These are phyloP conservation scores for Drosophila fuyamai DNA, from an alignment of 1,140 invertebrate genomes.

Conservation along the genomic window DNA sequence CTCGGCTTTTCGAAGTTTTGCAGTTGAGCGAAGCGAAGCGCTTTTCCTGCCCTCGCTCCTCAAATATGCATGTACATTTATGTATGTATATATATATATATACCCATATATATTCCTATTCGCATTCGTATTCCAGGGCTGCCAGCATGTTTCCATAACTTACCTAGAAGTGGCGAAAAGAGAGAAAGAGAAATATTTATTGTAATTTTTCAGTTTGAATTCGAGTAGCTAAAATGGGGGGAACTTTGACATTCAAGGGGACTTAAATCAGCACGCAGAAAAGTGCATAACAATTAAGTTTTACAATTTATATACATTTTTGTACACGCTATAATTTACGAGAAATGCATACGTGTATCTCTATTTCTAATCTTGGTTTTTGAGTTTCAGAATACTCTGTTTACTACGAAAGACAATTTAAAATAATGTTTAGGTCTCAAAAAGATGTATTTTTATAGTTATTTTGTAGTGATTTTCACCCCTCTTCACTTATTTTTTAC, in stretches of 20 bases:
- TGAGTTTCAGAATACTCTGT: background rate
- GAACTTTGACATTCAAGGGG: constrained; percentile 33
- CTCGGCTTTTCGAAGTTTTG: constrained; percentile 37
- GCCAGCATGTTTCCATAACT: constrained; percentile 34
- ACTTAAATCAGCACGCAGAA: constrained; percentile 4
- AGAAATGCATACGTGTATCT: no score
- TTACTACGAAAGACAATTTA: no score
- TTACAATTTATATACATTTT: background rate
- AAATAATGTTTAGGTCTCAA: no score
- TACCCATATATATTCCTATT: constrained; percentile 13
- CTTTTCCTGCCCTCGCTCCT: constrained; percentile 9
- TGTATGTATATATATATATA: background rate
- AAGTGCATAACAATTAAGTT: background rate
- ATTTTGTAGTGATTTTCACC: background rate
- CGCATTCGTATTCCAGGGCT: constrained; percentile 9
- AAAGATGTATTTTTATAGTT: no score
- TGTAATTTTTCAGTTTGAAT: constrained; percentile 33
- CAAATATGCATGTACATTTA: constrained; percentile 31
- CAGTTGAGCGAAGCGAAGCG: constrained; percentile 36
- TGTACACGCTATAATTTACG: no score
- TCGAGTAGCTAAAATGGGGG: constrained; percentile 1
- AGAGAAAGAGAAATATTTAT: constrained; percentile 27
- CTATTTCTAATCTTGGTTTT: background rate
- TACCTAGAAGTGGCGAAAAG: constrained; percentile 40
- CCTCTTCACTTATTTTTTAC: background rate